Evolutionary conservation across 2,113 vertebrate species (phyloP).

Genomic region (Marmota monax): DNA sequence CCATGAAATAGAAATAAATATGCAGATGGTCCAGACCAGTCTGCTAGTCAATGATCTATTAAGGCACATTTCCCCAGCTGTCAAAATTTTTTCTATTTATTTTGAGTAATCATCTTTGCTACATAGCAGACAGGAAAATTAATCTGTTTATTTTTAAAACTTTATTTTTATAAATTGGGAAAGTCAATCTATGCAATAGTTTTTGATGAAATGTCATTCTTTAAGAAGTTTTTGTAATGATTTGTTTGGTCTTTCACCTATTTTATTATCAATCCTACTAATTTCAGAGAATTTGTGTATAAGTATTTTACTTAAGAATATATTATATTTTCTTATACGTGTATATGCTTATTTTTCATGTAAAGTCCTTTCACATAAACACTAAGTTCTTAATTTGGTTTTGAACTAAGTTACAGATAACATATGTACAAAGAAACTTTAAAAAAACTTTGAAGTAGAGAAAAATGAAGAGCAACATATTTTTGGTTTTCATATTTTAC

Average conservation of each 20-base stretch:
- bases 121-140: conserved; percentile 15
- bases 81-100: conserved; percentile 61
- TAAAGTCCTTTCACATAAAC: not conserved
- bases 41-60: conserved; percentile 68
- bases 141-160: conserved; percentile 9
- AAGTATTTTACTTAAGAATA: not conserved
- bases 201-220: not conserved
- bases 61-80: conserved; percentile 67
- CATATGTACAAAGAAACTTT: not conserved
- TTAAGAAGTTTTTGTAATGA: not conserved
- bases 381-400: not conserved
- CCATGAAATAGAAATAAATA: conserved; percentile 73
- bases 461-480: not conserved
- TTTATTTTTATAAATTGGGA: not conserved
- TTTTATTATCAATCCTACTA: not conserved
- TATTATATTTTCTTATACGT: not conserved
- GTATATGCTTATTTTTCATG: not conserved
- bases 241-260: not conserved
- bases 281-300: not conserved
- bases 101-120: conserved; percentile 58
- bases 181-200: not conserved
- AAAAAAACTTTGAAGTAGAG: not conserved
- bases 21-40: conserved; percentile 64
- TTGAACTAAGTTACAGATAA: not conserved
- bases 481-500: not conserved